Percentiles rank a stretch among this genome's conserved stretches.
These are phyloP conservation scores for Dasypolia templi DNA, from an alignment of 2,888 invertebrate species.

Conservation along the genomic window DNA sequence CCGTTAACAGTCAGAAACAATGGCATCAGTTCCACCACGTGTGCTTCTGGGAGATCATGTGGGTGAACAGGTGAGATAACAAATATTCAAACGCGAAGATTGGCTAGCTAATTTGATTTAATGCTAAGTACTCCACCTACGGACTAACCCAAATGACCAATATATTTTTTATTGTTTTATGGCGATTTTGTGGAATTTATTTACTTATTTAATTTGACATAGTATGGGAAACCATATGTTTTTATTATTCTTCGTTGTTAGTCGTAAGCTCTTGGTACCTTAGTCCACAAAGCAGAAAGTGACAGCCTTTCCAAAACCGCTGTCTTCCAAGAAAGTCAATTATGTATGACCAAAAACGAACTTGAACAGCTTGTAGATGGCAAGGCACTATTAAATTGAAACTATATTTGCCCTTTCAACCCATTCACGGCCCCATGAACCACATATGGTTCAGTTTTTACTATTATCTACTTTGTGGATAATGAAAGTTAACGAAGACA, in stretches of 20 bases:
- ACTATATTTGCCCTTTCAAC: not conserved
- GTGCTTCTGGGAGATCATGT: constrained; percentile 98
- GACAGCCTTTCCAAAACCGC: not conserved
- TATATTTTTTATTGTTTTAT: too few species aligned
- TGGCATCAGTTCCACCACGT: constrained; percentile 98
- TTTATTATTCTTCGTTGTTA: not conserved
- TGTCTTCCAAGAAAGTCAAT: not conserved
- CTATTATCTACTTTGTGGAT: too few species aligned
- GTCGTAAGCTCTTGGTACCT: not conserved
- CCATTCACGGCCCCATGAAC: too few species aligned
- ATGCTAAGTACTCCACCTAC: too few species aligned
- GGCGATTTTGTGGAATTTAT: too few species aligned
- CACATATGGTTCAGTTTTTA: too few species aligned
- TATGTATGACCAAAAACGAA: not conserved
- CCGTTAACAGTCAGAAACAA: constrained; percentile 94
- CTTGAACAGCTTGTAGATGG: not conserved
- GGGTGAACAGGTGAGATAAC: constrained; percentile 93
- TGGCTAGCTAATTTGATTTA: too few species aligned
- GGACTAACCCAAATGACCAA: too few species aligned
- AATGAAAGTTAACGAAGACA: too few species aligned
- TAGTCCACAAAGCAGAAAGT: not conserved
- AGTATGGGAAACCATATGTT: not conserved
- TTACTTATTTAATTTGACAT: not conserved
- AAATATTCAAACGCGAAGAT: not conserved
- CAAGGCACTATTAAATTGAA: not conserved